Evolutionary conservation across 2,113 vertebrate species (phyloP).

Genomic region (Hirundichthys speculiger): DNA sequence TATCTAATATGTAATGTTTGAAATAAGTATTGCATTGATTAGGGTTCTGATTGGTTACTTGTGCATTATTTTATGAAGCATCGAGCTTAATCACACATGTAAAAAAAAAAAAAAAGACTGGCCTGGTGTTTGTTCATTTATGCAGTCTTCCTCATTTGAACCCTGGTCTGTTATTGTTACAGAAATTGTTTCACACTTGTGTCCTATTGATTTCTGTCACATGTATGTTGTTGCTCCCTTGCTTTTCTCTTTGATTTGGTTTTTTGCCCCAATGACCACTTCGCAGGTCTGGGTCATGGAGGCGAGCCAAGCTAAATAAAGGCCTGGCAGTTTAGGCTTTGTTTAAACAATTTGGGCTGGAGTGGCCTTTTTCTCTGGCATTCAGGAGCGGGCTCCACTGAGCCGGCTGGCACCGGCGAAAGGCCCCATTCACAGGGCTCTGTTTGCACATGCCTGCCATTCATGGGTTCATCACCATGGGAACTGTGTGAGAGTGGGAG

Average conservation of each 20-base stretch:
- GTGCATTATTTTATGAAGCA: background rate
- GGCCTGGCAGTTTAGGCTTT: slow-evolving; percentile 67
- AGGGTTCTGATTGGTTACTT: background rate
- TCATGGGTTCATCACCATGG: slow-evolving; percentile 72
- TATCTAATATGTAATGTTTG: no score
- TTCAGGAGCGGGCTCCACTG: slow-evolving; percentile 72
- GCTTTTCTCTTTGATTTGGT: slow-evolving; percentile 45
- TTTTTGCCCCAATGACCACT: slow-evolving; percentile 51
- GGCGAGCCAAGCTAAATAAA: slow-evolving; percentile 74
- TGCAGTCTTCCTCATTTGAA: slow-evolving; percentile 26
- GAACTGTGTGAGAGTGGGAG: slow-evolving; percentile 53
- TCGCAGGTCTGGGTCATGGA: slow-evolving; percentile 64
- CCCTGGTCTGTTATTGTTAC: slow-evolving; percentile 47
- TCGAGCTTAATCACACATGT: no score
- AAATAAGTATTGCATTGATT: no score
- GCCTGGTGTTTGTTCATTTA: background rate
- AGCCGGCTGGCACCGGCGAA: slow-evolving; percentile 64
- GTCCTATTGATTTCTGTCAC: slow-evolving; percentile 48
- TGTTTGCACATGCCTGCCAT: slow-evolving; percentile 76
- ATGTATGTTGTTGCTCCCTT: slow-evolving; percentile 50
- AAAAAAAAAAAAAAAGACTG: background rate
- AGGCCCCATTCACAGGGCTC: slow-evolving; percentile 58
- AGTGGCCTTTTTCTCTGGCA: slow-evolving; percentile 75
- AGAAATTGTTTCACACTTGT: slow-evolving; percentile 53
- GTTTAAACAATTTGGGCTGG: slow-evolving; percentile 68